Evolutionary conservation across 2,797 vertebrate genomes (phyloP), one percentile per base, ranked within the genome.

Genomic region (Ctenosaura bakeri): DNA sequence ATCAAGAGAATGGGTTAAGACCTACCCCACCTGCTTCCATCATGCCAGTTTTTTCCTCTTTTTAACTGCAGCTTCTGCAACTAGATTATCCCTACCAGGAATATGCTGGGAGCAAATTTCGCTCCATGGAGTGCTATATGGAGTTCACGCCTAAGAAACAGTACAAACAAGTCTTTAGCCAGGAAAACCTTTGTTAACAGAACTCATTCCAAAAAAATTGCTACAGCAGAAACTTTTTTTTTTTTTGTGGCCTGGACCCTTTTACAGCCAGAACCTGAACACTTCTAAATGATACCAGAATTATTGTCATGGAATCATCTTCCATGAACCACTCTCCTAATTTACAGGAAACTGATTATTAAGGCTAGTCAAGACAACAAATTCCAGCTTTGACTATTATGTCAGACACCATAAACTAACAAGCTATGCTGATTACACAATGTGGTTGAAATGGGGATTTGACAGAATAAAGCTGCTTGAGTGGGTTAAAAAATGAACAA

Each of bases 381-480:
- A 91, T 59, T 88, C 64, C 0, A 32, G 50, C 22, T 77, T 35
- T 66, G 71, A 52, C 54, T 80, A 89, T 42, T 32, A 85, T 69
- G 73, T 69, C 82, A 89, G 86, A 9, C 16, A 50, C 16, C 79
- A 89, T 85, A 54, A 18, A 78, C 38, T 76, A 64, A 38, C 64
- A 78, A 92, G 86, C 83, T 93, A 85, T 88, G 69, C 82, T 79
- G 66, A 88, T 52, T 20, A 89, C 20, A 0, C 16, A 69, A 35
- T 69, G 14, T 24, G 54, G 3, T 0, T 74, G 85, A 94, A 93
- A 13, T 20, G 32, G 13, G 1, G 12, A 88, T 80, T 80, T 26
- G 90, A n/a, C 22, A 32, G 14, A 88, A 90, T 35, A 29, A 94
- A 94, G 76, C 52, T 89, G 26, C 66, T 62, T 3, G 4, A 91